Evolutionary conservation across 37 sponge, comb jelly and placozoan genomes (phyloP).

Genomic region (Chondrosia reniformis): DNA sequence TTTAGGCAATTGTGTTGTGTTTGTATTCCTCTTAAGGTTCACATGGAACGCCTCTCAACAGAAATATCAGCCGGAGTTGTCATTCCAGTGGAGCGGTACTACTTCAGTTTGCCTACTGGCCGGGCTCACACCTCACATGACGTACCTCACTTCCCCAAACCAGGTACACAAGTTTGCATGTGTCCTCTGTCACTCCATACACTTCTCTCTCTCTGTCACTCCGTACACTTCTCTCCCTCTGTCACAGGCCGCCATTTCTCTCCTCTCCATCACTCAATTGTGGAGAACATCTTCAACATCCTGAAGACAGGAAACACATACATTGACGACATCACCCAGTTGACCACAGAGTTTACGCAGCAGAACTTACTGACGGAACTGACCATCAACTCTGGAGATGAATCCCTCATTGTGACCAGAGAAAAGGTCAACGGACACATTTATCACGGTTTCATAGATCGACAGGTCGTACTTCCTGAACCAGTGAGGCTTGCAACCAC

Average conservation of each 20-base stretch:
- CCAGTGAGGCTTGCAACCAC: too few relatives aligned
- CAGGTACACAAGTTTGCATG: background rate
- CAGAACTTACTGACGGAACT: slow-evolving; percentile 31
- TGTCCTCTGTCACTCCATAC: background rate
- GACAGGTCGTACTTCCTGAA: slow-evolving; percentile 27
- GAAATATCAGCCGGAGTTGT: slow-evolving; percentile 51
- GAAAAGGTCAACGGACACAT: slow-evolving; percentile 55
- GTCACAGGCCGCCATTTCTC: slow-evolving; percentile 11
- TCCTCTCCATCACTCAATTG: background rate
- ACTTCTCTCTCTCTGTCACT: background rate
- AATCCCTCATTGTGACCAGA: slow-evolving; percentile 43
- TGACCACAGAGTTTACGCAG: slow-evolving; percentile 33
- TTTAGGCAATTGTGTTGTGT: too few relatives aligned
- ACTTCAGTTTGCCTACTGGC: slow-evolving; percentile 67
- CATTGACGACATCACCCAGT: slow-evolving; percentile 31
- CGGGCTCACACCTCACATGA: slow-evolving; percentile 64
- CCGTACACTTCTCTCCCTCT: background rate
- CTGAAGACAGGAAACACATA: slow-evolving; percentile 29
- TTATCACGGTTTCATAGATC: slow-evolving; percentile 66
- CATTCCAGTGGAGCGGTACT: slow-evolving; percentile 64
- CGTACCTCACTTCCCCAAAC: slow-evolving; percentile 38
- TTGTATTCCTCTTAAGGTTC: too few relatives aligned
- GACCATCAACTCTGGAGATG: slow-evolving; percentile 23
- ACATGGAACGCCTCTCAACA: slow-evolving; percentile 53
- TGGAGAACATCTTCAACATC: slow-evolving; percentile 1